Evolutionary conservation across 2,797 vertebrate species (phyloP), one percentile per base, ranked within the genome.

Genomic region (Eulemur coronatus): DNA sequence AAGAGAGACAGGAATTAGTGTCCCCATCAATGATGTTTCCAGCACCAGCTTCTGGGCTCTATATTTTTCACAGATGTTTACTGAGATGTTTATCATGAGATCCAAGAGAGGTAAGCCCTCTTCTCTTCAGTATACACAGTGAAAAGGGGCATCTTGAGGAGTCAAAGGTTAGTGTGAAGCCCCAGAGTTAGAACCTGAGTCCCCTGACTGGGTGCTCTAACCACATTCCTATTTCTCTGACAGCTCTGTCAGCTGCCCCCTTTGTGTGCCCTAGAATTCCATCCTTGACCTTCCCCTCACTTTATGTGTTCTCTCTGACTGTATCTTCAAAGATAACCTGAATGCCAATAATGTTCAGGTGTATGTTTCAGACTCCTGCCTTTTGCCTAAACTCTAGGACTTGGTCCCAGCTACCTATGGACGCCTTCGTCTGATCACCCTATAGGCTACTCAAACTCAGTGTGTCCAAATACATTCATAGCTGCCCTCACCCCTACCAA

Each of bases 401-500:
- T 84, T 76, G 17, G 22, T 73, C 15, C 48, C 38, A 61, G 12
- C 38, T 76, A 52, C 43, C 20, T 61, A 4, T 18, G 20, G 41
- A 43, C 50, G 70, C 24, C 38, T 91, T 84, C 7, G 38, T 65
- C 52, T 46, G 9, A 55, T 88, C 5, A 28, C 52, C 1, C 26
- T 35, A 67, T 22, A 38, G 65, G 0, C 22, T 90, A 22, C 14
- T 55, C 24, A 85, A 30, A 43, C 8, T 59, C 59, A 43, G n/a
- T 20, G n/a, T 65, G 22, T 82, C 38, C 41, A 61, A 75, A 63
- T 38, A 38, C 11, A 76, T 52, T 86, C 6, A 3, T 38, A 63
- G 75, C 90, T 78, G 4, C 67, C 4, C 7, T 5, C 0, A 1
- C 4, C 0, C 22, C 38, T 3, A 59, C 18, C 14, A 8, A 70